phyloP scores from a whole-genome alignment of 2,888 invertebrate species.

The Drosophila emarginata region DNA sequence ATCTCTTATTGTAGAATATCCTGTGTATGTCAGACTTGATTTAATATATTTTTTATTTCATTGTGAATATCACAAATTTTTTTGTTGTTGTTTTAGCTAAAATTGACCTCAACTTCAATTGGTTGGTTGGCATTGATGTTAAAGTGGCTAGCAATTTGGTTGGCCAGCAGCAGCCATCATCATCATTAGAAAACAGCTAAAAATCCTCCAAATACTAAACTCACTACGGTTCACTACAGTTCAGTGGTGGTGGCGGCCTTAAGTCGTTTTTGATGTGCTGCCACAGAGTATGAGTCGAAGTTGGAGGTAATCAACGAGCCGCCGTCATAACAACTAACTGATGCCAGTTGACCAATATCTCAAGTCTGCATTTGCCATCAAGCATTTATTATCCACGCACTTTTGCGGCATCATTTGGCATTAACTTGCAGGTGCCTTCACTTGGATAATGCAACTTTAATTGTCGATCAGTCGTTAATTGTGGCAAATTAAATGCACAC shows the following conservation, averaged over 20 bases:
- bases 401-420: slow-evolving; percentile 62
- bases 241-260: slow-evolving; percentile 58
- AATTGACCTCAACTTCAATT: slow-evolving; percentile 6
- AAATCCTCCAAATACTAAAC: slow-evolving; percentile 61
- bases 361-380: slow-evolving; percentile 29
- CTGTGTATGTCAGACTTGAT: neutral
- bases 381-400: slow-evolving; percentile 65
- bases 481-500: slow-evolving; percentile 60
- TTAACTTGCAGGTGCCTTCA: slow-evolving; percentile 60
- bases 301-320: slow-evolving; percentile 22
- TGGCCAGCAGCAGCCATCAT: slow-evolving; percentile 49
- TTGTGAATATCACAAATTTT: neutral
- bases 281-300: slow-evolving; percentile 5
- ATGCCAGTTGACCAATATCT: slow-evolving; percentile 18
- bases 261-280: slow-evolving; percentile 70
- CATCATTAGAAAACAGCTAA: slow-evolving; percentile 73
- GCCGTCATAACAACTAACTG: slow-evolving; percentile 24
- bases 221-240: neutral
- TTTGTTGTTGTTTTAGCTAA: neutral
- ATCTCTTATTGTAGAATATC: neutral
- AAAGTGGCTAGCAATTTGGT: slow-evolving; percentile 8
- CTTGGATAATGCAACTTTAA: slow-evolving; percentile 70
- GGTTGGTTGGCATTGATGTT: slow-evolving; percentile 1
- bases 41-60: too few relatives aligned
- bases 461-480: slow-evolving; percentile 75